Evolutionary conservation across 1,140 invertebrate species (phyloP), one percentile per base, ranked within the genome.

Genomic region (Rhizoglyphus robini): DNA sequence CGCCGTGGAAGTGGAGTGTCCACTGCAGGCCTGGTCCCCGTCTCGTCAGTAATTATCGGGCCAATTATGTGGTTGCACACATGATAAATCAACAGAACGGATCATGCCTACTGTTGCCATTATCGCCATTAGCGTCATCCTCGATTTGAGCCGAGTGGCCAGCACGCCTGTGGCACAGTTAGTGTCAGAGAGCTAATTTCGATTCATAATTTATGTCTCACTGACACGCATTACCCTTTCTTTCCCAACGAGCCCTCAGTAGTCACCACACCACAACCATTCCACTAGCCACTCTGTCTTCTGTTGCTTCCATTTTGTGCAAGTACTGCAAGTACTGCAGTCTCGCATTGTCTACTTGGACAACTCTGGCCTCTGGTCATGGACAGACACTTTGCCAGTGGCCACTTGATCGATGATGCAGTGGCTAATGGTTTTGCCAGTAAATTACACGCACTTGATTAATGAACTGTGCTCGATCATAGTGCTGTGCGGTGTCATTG

Each of bases 361-460:
- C n/a, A n/a, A n/a, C 20, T 54, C 20, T 54, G 8, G 8, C 20
- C 20, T 54, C 51, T 54, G 51, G 51, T 54, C 51, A 8, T 54
- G 51, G 23, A 25, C 8, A 15, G 51, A 25, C 8, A 5, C 51
- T 32, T 8, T 54, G 31, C 8, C 31, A 27, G 8, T 8, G 8
- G 15, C 8, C 8, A 8, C 8, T 54, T 54, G 51, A 54, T 54
- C 51, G 51, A 54, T 54, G 51, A 54, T 54, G 8, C 31, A 32
- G 23, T 32, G 23, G 5, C 51, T 8, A 8, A 8, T 20, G 20
- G 20, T 54, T 8, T 8, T 23, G 23, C 8, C 51, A 54, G 51
- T 54, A 54, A 54, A 54, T 54, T 54, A 54, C 51, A 54, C 20
- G 51, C 31, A 27, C 20, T 54, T 54, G 51, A 54, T 54, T 54